Base-by-base conservation (phyloP, 64 coral and sea anemone genomes). In the Anthopleura sola region DNA sequence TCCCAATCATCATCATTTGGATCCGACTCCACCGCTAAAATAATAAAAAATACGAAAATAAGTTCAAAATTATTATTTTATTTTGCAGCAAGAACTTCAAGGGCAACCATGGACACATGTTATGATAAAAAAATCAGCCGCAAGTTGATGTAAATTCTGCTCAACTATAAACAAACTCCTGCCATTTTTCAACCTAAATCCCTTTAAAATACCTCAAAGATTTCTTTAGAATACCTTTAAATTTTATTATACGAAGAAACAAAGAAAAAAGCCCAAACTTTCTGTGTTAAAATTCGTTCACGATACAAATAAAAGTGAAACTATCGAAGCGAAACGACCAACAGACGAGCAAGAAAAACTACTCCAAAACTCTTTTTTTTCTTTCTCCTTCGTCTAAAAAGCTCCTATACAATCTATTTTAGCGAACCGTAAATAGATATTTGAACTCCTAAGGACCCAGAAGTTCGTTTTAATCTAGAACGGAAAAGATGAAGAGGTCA, bases 401-500 rank as follows among this genome's bases (percentile, higher is more conserved):
- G 12, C 11, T 34, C 14, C 0, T 32, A 12, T 6, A 34, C 0
- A 16, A 17, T 34, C 12, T 16, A 53, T 53, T 53, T 34, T 2
- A 71, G 66, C 6, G 12, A 71, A 32, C 28, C 14, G n/a, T 36
- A 71, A 71, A 15, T 71, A 14, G 29, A 71, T 34, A 71, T 71
- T 34, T 14, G 66, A 71, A 71, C 66, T 14, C 10, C 1, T 32
- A 34, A 14, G 66, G 66, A 29, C 66, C 10, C n/a, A 71, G 1
- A 71, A 71, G 5, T 71, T 34, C 66, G 31, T 71, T 71, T 71
- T 31, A 31, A 71, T 71, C 66, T 34, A 71, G 13, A 71, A 71
- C 66, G 29, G 66, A 71, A 71, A 32, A 17, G 31, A 71, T 71
- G 66, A 71, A 36, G 66, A 71, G 29, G 66, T 71, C 66, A 71